Evolutionary conservation across 2,797 vertebrate species (phyloP).

Genomic region (Diglossa cyanea): DNA sequence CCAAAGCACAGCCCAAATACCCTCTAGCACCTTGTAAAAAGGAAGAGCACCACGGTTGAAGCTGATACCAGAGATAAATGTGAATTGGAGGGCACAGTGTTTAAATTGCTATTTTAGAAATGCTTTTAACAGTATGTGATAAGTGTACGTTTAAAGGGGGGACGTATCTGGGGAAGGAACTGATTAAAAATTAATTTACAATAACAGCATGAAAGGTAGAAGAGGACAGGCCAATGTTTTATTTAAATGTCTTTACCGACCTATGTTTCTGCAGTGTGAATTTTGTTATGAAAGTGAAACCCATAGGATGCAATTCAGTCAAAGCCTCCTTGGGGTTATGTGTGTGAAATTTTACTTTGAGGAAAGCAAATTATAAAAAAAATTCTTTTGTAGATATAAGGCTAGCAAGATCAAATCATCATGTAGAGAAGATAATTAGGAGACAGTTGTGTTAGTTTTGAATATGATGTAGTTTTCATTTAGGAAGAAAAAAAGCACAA

Average conservation of each 20-base stretch:
- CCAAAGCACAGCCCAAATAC: background rate
- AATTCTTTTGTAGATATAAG: background rate
- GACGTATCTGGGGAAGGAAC: background rate
- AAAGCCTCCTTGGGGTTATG: background rate
- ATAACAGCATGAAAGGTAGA: slow-evolving; percentile 25
- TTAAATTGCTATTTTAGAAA: slow-evolving; percentile 27
- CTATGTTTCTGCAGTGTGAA: background rate
- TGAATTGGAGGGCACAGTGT: background rate
- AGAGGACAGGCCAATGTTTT: slow-evolving; percentile 24
- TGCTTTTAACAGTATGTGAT: background rate
- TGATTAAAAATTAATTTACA: slow-evolving; percentile 57
- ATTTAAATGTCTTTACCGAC: slow-evolving; percentile 30
- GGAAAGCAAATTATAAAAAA: background rate
- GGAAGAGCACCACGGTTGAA: background rate
- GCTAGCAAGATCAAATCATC: background rate
- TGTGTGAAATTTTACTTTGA: background rate
- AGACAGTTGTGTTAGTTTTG: background rate
- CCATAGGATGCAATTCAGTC: background rate
- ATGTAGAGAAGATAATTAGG: background rate
- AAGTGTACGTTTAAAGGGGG: slow-evolving; percentile 5
- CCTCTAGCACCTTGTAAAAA: background rate
- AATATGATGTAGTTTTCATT: background rate
- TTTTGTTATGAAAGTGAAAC: slow-evolving; percentile 1
- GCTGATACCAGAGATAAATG: background rate
- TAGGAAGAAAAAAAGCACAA: background rate